Evolutionary conservation across 2,113 vertebrate genomes (phyloP).

Genomic region (Labrus mixtus): DNA sequence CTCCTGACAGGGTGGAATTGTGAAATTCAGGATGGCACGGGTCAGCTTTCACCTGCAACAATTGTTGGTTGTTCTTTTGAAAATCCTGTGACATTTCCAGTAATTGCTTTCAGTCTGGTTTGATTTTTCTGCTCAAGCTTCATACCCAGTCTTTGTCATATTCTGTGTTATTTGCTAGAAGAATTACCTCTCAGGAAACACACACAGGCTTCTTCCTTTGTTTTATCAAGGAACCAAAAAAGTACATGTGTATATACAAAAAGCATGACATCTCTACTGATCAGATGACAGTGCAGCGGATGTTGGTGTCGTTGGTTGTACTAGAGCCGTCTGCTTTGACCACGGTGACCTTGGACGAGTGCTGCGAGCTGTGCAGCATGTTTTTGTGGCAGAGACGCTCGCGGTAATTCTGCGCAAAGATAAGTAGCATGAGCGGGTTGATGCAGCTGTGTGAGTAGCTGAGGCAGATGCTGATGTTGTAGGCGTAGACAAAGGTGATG

Average conservation of each 20-base stretch:
- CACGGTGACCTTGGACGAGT: slow-evolving; percentile 78
- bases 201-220: background rate
- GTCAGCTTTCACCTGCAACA: background rate
- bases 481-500: slow-evolving; percentile 79
- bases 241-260: background rate
- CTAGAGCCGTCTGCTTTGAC: slow-evolving; percentile 80
- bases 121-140: slow-evolving; percentile 6
- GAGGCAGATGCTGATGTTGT: slow-evolving; percentile 87
- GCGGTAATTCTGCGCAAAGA: slow-evolving; percentile 86
- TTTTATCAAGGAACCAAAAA: background rate
- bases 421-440: slow-evolving; percentile 86
- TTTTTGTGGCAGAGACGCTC: slow-evolving; percentile 81
- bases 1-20: too few species aligned
- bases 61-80: background rate
- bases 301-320: slow-evolving; percentile 60
- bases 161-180: background rate
- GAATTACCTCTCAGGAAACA: background rate
- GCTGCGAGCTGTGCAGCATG: slow-evolving; percentile 62
- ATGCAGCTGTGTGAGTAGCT: slow-evolving; percentile 89
- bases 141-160: background rate
- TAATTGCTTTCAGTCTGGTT: background rate
- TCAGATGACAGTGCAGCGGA: slow-evolving; percentile 75
- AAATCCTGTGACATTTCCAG: slow-evolving; percentile 1
- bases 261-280: background rate
- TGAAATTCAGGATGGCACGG: too few species aligned